Base-by-base conservation (phyloP, 2,888 invertebrate genomes). In the Cheiracanthium punctorium region DNA sequence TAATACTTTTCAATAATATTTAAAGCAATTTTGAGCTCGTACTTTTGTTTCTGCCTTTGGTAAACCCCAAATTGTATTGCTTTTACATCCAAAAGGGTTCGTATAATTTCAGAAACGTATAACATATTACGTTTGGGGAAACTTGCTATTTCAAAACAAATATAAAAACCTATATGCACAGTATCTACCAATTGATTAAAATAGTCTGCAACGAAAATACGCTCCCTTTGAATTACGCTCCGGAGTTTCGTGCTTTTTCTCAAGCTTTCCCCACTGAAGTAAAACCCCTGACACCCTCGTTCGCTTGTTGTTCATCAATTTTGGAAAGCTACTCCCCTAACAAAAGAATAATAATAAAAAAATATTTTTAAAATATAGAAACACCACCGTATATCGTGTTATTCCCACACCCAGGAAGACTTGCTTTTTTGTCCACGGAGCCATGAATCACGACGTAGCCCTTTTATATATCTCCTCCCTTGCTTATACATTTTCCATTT, bases 291-390 rank as follows among this genome's bases (percentile, higher is more conserved):
- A 67, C 70, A 75, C 33, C 43, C 41, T 58, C 79, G 28, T 79
- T 64, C 77, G 77, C 82, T 84, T 84, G 77, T 84, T 84, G 82
- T 84, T 84, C 82, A 84, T 84, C 82, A 84, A 84, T 84, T 77
- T 72, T 48, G 72, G n/a, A n/a, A 76, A 73, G 72, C 84, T 28
- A 29, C 73, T 30, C 64, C 77, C 67, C 28, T 17, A 33, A 71
- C 67, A 64, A 41, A 33, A 64, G 30, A 72, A 30, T 24, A 33
- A 64, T 17, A 72, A 30, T 24, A 33, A 48, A 29, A 64, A 77
- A 82, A 24, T 7, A 24, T 24, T 58, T 74, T n/a, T 7, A 12
- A 29, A 80, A 82, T 71, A 77, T 12, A 73, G 76, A 64, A 76
- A 65, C 30, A 52, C 43, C 20, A 58, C 48, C 65, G 43, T 64